A percentile compares a stretch with the other conserved stretches of the same genome.
Conservation (phyloP, 2,797 vertebrate genomes). For the Silurus lanzhouensis region DNA sequence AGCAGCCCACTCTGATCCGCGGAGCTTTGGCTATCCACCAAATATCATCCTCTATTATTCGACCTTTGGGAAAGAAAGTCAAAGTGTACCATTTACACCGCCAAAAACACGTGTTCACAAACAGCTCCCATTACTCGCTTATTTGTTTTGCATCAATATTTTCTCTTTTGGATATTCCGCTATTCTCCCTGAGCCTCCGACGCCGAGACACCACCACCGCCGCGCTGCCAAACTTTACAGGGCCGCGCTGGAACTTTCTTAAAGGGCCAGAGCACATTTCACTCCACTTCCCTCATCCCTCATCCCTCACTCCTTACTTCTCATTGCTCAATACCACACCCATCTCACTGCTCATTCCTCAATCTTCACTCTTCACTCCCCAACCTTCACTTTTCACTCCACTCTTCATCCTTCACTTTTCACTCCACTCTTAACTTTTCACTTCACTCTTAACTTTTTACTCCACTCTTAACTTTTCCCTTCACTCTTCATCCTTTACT, state of each 20-base stretch:
- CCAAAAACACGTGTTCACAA: constrained; percentile 15
- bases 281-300: background rate
- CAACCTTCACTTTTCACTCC: too few species aligned
- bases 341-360: too few species aligned
- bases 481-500: too few species aligned
- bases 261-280: constrained; percentile 70
- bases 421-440: too few species aligned
- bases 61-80: background rate
- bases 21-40: constrained; percentile 17
- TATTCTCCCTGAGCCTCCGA: constrained; percentile 48
- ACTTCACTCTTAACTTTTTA: too few species aligned
- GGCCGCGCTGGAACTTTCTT: constrained; percentile 71
- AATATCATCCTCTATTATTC: constrained; percentile 31
- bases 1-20: constrained; percentile 15
- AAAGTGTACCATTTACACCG: constrained; percentile 5
- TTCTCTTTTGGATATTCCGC: constrained; percentile 41
- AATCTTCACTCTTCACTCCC: too few species aligned
- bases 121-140: background rate
- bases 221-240: constrained; percentile 48
- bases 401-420: too few species aligned
- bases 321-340: background rate
- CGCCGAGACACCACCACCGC: constrained; percentile 22
- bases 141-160: constrained; percentile 33
- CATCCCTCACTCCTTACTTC: background rate
- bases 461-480: too few species aligned